A percentile compares a stretch with the other conserved stretches of the same genome.
Evolutionary conservation across 2,888 invertebrate species (phyloP).

Genomic region (Catonia carolina): DNA sequence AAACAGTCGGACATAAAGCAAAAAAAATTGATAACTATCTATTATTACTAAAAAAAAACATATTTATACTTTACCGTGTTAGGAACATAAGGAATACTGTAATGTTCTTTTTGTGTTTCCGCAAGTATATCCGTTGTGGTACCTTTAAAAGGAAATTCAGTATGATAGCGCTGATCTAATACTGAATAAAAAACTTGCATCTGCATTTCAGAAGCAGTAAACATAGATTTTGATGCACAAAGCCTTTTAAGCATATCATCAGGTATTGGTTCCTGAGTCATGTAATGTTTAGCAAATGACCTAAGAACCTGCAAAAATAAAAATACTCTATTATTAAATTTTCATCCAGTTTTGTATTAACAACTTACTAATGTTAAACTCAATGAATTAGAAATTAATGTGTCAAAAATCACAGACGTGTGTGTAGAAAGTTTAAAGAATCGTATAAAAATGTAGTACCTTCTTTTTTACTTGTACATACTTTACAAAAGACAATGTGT

Average conservation of each 20-base stretch:
- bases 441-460: no score
- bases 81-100: slow-evolving; percentile 76
- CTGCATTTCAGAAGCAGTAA: slow-evolving; percentile 83
- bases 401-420: no score
- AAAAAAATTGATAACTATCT: no score
- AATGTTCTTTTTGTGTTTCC: slow-evolving; percentile 72
- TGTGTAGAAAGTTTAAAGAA: no score
- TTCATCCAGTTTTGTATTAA: no score
- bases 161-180: slow-evolving; percentile 85
- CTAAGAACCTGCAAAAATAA: slow-evolving; percentile 62
- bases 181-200: slow-evolving; percentile 82
- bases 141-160: slow-evolving; percentile 46
- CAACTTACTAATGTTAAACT: no score
- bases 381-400: no score
- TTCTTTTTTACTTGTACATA: no score
- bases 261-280: slow-evolving; percentile 77
- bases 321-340: no score
- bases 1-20: no score
- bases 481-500: no score
- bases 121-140: slow-evolving; percentile 68
- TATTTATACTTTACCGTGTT: slow-evolving; percentile 79
- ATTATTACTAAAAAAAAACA: no score
- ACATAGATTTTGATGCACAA: slow-evolving; percentile 78
- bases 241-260: slow-evolving; percentile 70
- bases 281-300: slow-evolving; percentile 83